Evolutionary conservation across 2,797 vertebrate species (phyloP), one percentile per base, ranked within the genome.

Genomic region (Lepus townsendii): DNA sequence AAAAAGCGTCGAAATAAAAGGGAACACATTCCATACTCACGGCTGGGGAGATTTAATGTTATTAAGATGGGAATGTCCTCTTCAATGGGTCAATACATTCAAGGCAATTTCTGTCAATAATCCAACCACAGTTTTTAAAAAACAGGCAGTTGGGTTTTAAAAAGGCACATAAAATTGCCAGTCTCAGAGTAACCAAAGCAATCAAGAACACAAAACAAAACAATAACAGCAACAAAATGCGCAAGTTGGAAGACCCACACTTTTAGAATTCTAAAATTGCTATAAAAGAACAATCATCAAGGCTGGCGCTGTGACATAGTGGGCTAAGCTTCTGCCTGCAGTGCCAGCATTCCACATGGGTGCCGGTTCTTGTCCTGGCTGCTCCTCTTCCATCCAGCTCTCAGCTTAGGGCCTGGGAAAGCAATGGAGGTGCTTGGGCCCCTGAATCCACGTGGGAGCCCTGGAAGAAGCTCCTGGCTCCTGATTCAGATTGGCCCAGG

Each of bases 201-300:
- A 69, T 93, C n/a, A 78, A 16, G 24, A 87, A 57, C 13, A 57
- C 54, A 57, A 57, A 19, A 57, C 54, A 57, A 57, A 57, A 57
- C 54, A 57, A 57, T 19, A 57, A 57, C 54, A 57, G 17, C 14
- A 57, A 3, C 54, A 72, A 68, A n/a, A 68, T 38, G 63, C 24
- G 47, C 50, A 89, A 91, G 30, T 62, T 54, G 14, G 35, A 93
- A 69, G 71, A 66, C 9, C 82, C 38, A 78, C 50, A 72, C 54
- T 83, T 91, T 8, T n/a, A 72, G 79, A 95, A 82, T 91, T 77
- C 88, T 63, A 63, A 79, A 52, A 42, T 83, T 83, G 78, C 27
- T 54, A 11, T 20, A 93, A 52, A 82, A 32, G 26, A 65, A 19
- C 3, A 66, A 27, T 85, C 71, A 71, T 69, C 24, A 71, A 73